Base-by-base conservation (phyloP, 2,888 invertebrate species). In the Phyllotreta striolata region DNA sequence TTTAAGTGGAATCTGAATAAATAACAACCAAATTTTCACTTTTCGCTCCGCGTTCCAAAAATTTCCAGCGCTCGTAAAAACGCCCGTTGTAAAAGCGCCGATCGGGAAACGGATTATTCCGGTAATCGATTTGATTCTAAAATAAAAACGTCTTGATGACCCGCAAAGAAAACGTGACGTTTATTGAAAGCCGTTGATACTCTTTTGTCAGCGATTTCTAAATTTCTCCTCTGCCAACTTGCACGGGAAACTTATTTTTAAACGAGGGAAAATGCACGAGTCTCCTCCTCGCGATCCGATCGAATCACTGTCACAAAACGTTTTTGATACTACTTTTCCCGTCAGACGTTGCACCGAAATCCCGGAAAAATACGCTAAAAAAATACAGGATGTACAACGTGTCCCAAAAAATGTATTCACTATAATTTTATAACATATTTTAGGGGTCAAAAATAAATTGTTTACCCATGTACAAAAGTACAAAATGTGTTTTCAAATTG, bases 131-230 rank as follows among this genome's bases (percentile, higher is more conserved):
- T 35, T 2, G 24, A 24, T 1, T 24, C 4, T 10, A 54, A 40
- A 54, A 54, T 24, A 13, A n/a, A 14, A 47, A 47, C 12, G n/a
- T 44, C 44, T 44, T 38, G 57, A 57, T 63, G 63, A 63, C 46
- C 40, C 46, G 40, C 52, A 49, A 63, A 51, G 63, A 10, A 57
- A 58, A 63, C 63, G 63, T 63, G 63, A 58, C 63, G 55, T 63
- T 58, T 58, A 54, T 59, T 58, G 54, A 58, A 57, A 58, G 38
- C 44, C 52, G 58, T 46, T 58, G 57, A 63, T 63, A 52, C 57
- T 52, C 46, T 63, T 56, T 63, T 63, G 58, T 63, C 63, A 63
- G 63, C 59, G 24, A n/a, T 43, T 47, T 57, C 9, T 5, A 47
- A 57, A 43, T 47, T 57, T 44, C 37, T 47, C 7, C 7, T 44